Evolutionary conservation across 2,797 vertebrate species (phyloP).

Genomic region (Micrastur ruficollis): DNA sequence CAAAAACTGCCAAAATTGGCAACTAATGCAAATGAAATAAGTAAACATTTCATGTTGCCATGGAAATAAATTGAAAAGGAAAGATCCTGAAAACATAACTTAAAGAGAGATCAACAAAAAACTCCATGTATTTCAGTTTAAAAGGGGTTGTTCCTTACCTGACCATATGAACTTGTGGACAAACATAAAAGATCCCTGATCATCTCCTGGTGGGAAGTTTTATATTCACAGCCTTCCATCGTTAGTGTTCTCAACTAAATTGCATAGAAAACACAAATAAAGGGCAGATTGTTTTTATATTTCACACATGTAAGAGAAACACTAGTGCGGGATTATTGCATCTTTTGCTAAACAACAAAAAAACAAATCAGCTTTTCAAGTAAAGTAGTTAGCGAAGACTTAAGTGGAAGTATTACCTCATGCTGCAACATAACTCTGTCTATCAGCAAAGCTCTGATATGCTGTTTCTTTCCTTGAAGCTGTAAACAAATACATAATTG

Average conservation of each 20-base stretch:
- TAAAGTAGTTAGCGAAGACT: neutral
- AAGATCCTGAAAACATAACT: neutral
- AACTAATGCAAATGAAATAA: neutral
- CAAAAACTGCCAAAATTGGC: neutral
- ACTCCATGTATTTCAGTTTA: neutral
- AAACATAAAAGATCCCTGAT: slow-evolving; percentile 91
- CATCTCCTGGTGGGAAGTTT: slow-evolving; percentile 88
- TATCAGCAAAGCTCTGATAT: slow-evolving; percentile 93
- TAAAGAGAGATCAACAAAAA: neutral
- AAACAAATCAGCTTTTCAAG: neutral
- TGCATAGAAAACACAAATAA: neutral
- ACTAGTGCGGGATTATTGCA: neutral
- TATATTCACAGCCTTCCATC: slow-evolving; percentile 93
- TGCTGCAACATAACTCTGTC: slow-evolving; percentile 98
- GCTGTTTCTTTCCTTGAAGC: slow-evolving; percentile 95
- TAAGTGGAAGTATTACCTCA: slow-evolving; percentile 79
- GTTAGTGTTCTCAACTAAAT: slow-evolving; percentile 91
- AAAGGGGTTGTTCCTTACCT: slow-evolving; percentile 74
- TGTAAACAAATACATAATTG: slow-evolving; percentile 64
- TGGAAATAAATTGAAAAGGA: neutral
- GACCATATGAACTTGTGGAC: slow-evolving; percentile 95
- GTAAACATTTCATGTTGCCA: neutral
- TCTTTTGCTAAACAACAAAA: neutral
- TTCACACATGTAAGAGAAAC: neutral
- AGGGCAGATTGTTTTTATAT: neutral